Conservation (phyloP, 2,797 vertebrate genomes). For the Pyrocephalus nanus region DNA sequence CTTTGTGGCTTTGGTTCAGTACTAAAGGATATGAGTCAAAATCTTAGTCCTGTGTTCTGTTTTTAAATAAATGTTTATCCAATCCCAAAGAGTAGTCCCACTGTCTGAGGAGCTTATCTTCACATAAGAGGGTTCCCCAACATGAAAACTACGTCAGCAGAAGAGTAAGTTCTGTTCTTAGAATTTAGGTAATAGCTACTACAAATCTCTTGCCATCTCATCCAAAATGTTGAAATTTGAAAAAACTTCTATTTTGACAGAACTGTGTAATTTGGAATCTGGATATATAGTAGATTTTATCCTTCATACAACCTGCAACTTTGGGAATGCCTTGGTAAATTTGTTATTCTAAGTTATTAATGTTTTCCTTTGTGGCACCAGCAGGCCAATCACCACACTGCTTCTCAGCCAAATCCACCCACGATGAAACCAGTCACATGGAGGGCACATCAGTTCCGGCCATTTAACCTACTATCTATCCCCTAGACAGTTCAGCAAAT, state of each 20-base stretch:
- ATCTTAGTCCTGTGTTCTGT: neutral
- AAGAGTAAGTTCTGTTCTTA: neutral
- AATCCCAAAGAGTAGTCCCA: neutral
- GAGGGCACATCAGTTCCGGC: neutral
- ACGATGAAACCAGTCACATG: fast-evolving
- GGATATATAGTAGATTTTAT: neutral
- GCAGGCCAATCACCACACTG: neutral
- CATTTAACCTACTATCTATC: neutral
- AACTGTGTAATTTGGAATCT: neutral
- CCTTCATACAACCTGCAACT: neutral
- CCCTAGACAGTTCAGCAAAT: neutral
- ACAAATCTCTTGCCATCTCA: neutral
- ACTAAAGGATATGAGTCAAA: neutral
- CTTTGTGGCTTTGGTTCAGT: neutral
- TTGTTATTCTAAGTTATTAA: neutral
- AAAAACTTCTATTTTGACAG: neutral
- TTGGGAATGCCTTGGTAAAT: neutral
- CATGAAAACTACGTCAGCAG: neutral
- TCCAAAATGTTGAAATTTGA: neutral
- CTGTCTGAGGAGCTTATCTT: neutral
- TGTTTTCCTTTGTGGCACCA: neutral
- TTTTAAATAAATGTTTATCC: neutral
- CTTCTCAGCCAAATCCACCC: neutral
- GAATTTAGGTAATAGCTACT: neutral
- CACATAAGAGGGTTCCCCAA: neutral